Base-by-base conservation (phyloP, 2,113 vertebrate genomes). In the Boulengeromyrus knoepffleri region DNA sequence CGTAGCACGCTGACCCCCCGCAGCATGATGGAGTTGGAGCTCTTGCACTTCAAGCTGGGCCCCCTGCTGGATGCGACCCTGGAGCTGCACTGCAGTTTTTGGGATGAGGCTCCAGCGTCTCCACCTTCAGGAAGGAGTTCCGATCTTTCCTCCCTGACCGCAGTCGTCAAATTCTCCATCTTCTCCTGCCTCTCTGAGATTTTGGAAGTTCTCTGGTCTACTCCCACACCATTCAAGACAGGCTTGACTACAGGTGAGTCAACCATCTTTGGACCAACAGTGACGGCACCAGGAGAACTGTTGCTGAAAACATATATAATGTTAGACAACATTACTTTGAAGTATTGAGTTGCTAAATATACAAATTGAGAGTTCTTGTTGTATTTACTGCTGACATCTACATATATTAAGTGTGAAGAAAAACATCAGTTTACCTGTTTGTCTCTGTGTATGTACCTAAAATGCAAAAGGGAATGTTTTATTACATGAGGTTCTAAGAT, bases 141-240 rank as follows among this genome's bases (percentile, higher is more conserved):
- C 2, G 6, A 3, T 87, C 27, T 36, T 50, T 27, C 15, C n/a
- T 87, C 49, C 27, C 49, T 47, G 45, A 46, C 42, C 12, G 1
- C 27, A 50, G 5, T 53, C 5, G 4, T 49, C 45, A 53, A 53
- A 5, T 27, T 53, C 15, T 19, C 27, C 5, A 15, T 87, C 13
- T 21, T 52, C 58, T 93, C 89, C 91, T 85, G 74, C 86, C 31
- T 92, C 56, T n/a, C n/a, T 24, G 90, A 10, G 89, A 52, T 91
- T 93, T 90, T 93, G 27, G 90, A 91, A 5, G 88, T 88, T 89
- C 93, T 94, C 2, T 89, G 89, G 15, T 93, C 94, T 89, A 93
- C 91, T 5, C 90, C 58, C 88, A 96, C 90, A 24, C 95, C 95
- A 90, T 96, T 96, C 49, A 93, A 93, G 50, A 94, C 92, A 56